Percentiles rank a stretch among this genome's conserved stretches.
phyloP scores from a whole-genome alignment of 1,140 invertebrate genomes.

The Hirudo medicinalis region DNA sequence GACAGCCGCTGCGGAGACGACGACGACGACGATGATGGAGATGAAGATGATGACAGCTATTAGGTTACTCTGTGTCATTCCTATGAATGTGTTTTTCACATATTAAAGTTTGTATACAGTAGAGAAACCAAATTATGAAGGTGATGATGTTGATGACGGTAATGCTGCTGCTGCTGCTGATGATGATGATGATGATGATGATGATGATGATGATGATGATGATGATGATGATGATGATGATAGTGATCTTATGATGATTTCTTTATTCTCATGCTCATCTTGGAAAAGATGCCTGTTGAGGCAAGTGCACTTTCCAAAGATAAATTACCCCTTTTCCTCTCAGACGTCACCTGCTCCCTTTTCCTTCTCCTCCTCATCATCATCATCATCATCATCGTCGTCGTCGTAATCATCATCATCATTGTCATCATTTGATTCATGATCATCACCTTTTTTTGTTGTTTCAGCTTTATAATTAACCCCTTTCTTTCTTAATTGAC shows the following conservation, averaged over 20 bases:
- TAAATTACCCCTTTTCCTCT: too few relatives aligned
- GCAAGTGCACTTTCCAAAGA: too few relatives aligned
- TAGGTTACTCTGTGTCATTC: neutral
- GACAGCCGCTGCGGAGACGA: neutral
- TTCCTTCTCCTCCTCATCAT: too few relatives aligned
- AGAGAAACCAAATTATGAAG: neutral
- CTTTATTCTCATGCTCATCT: too few relatives aligned
- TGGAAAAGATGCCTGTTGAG: too few relatives aligned
- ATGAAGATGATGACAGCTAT: neutral
- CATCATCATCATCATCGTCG: too few relatives aligned
- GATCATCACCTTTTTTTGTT: too few relatives aligned
- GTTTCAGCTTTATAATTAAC: too few relatives aligned
- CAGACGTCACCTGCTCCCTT: too few relatives aligned
- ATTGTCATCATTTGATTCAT: too few relatives aligned
- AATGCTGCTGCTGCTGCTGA: neutral
- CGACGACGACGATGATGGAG: neutral
- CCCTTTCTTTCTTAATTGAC: too few relatives aligned
- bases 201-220: neutral
- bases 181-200: neutral
- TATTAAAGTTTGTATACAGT: neutral
- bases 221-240: neutral
- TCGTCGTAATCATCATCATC: too few relatives aligned
- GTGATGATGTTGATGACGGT: neutral
- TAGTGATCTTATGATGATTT: neutral
- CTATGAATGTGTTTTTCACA: neutral